These are phyloP conservation scores for Hypolimnas misippus DNA, from an alignment of 2,888 invertebrate species.

Conservation along the genomic window DNA sequence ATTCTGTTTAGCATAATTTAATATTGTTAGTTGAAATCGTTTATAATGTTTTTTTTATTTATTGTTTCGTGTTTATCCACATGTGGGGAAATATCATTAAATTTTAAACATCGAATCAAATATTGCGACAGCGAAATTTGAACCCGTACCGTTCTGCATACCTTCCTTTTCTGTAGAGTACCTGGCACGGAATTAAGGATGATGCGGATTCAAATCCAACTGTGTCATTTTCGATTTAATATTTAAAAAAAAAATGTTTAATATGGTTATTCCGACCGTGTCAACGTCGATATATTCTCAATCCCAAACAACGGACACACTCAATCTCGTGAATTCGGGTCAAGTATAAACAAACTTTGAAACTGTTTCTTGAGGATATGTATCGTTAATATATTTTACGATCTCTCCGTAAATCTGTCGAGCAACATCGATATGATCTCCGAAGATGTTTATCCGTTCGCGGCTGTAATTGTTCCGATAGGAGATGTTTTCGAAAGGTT, in stretches of 20 bases:
- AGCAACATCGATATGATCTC: constrained; percentile 31
- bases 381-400: constrained; percentile 41
- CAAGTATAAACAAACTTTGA: constrained; percentile 41
- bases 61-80: too few relatives aligned
- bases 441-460: constrained; percentile 27
- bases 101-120: too few relatives aligned
- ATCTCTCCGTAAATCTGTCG: constrained; percentile 35
- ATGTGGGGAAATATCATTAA: too few relatives aligned
- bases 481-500: constrained; percentile 34
- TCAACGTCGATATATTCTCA: constrained; percentile 23
- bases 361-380: constrained; percentile 38
- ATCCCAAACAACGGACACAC: constrained; percentile 36
- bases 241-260: too few relatives aligned
- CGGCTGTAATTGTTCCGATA: constrained; percentile 22
- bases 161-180: too few relatives aligned
- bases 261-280: constrained; percentile 12
- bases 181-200: too few relatives aligned
- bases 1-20: background rate
- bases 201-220: too few relatives aligned
- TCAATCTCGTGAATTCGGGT: constrained; percentile 36
- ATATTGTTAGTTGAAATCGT: background rate
- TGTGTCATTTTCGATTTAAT: too few relatives aligned
- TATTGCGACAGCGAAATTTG: too few relatives aligned
- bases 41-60: too few relatives aligned
- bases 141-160: too few relatives aligned